Conservation (phyloP, 2,113 vertebrate species). For the Gopherus flavomarginatus region DNA sequence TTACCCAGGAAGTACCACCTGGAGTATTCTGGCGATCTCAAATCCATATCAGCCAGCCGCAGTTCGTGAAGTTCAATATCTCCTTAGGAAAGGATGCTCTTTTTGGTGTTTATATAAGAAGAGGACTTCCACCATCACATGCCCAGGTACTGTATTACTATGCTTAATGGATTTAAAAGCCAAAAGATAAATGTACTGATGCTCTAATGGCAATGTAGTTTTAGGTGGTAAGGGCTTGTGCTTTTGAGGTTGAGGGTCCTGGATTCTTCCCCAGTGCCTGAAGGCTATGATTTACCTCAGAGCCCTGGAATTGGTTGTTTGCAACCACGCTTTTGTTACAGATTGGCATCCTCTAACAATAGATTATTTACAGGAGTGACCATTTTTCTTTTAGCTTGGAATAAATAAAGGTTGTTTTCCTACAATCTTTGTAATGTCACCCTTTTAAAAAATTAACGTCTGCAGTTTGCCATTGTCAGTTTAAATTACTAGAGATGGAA, state of each 20-base stretch:
- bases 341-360: not conserved
- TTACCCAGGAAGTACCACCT: conserved; percentile 94
- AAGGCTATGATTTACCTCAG: not conserved
- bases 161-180: not conserved
- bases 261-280: not conserved
- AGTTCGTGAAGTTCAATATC: conserved; percentile 99
- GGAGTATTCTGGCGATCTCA: conserved; percentile 97
- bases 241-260: not conserved
- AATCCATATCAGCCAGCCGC: conserved; percentile 93
- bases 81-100: conserved; percentile 96
- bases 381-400: not conserved
- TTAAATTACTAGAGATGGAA: not conserved
- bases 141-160: conserved; percentile 87
- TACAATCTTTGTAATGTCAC: not conserved
- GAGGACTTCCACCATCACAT: conserved; percentile 95
- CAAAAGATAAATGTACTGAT: not conserved
- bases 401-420: not conserved
- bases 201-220: not conserved
- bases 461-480: not conserved
- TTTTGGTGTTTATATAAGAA: conserved; percentile 97
- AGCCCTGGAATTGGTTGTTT: not conserved
- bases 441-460: not conserved
- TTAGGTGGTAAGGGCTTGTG: not conserved
- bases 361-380: not conserved
- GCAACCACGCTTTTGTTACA: not conserved